Base-by-base conservation (phyloP, 2,888 invertebrate species). In the Leucophenga maculata region DNA sequence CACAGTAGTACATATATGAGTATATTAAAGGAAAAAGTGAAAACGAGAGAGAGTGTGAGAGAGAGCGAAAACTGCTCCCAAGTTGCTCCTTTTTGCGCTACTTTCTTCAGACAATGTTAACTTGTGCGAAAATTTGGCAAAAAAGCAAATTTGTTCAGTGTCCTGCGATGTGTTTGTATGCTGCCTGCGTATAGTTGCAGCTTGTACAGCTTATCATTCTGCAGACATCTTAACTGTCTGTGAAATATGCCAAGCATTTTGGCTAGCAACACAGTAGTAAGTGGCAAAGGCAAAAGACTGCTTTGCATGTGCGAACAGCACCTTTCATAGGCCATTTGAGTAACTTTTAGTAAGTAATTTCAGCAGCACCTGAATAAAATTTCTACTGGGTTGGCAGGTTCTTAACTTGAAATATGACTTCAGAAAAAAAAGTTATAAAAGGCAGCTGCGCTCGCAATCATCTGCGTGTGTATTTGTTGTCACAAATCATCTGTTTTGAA, bases 401-500 rank as follows among this genome's bases (percentile, higher is more conserved):
- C n/a, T 50, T 46, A 46, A n/a, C n/a, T 50, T 39, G 39, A 39
- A 39, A 11, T 39, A 11, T 39, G 39, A 26, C 26, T 39, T 39
- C 9, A 39, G 11, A 39, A 39, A 11, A n/a, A n/a, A 18, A 6
- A 50, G 16, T n/a, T n/a, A n/a, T n/a, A 18, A 6, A 50, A 50
- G 11, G 64, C 54, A 55, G 55, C 54, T 50, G 39, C 50, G 6
- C 50, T 16, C 50, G 6, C 3, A 2, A 50, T 50, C 13, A 14
- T 14, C 57, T 57, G 3, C 22, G 57, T 18, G 52, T 59, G 60
- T 64, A 70, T 70, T 72, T 75, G 72, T 68, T 78, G 78, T 50
- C 16, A 73, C 80, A 81, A 80, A 80, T 80, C 80, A 80, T 80
- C 83, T 80, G 80, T 80, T 83, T 75, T 75, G 74, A 80, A 80